phyloP scores from a whole-genome alignment of 35 echinoderm and acorn worm species.

The Apostichopus parvimensis region DNA sequence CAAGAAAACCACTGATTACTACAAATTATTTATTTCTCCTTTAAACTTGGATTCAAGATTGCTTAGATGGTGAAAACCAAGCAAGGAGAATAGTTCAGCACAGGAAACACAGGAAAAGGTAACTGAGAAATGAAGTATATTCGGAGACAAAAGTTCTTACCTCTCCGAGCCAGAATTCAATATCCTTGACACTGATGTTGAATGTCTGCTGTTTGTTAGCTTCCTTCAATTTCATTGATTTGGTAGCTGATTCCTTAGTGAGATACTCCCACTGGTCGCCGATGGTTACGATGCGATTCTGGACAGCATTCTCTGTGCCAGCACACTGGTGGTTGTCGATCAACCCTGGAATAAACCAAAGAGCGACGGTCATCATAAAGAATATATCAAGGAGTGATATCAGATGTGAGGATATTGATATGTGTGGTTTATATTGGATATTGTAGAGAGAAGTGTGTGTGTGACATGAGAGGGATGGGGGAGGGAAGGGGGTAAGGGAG shows the following conservation, averaged over 20 bases:
- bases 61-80: background rate
- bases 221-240: conserved; percentile 85
- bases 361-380: too few species aligned
- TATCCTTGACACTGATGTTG: conserved; percentile 98
- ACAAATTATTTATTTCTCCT: too few species aligned
- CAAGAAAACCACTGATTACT: too few species aligned
- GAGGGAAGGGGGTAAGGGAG: too few species aligned
- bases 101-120: background rate
- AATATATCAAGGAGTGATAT: too few species aligned
- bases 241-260: conserved; percentile 74
- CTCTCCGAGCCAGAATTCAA: conserved; percentile 97
- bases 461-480: too few species aligned
- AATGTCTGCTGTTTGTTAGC: conserved; percentile 97
- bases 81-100: background rate
- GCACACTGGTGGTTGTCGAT: conserved; percentile 95
- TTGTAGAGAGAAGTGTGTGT: background rate
- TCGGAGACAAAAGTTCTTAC: conserved; percentile 36
- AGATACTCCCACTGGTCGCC: conserved; percentile 97
- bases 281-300: conserved; percentile 76
- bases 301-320: conserved; percentile 87
- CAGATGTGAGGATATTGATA: background rate
- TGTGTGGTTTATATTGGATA: background rate
- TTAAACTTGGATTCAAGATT: background rate
- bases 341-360: conserved; percentile 62
- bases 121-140: background rate